A percentile compares a stretch with the other conserved stretches of the same genome.
These are phyloP conservation scores for Anguilla japonica DNA, from an alignment of 2,113 vertebrate species.

Conservation along the genomic window DNA sequence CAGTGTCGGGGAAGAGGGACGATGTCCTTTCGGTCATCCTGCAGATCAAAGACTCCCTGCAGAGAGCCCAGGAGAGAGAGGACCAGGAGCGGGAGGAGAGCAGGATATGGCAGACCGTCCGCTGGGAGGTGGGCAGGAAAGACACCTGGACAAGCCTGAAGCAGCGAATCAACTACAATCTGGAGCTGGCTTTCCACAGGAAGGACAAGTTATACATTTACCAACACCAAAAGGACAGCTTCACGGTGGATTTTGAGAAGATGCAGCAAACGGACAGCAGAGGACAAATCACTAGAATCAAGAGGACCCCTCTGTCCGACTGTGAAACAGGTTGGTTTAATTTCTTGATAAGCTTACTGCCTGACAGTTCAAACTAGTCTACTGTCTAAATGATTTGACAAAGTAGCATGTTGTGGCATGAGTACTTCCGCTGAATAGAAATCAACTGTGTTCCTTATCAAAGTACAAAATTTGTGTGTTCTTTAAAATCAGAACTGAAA, in stretches of 20 bases:
- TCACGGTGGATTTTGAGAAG: constrained; percentile 41
- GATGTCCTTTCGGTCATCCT: constrained; percentile 42
- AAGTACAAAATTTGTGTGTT: too few species aligned
- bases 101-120: constrained; percentile 41
- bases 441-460: too few species aligned
- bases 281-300: constrained; percentile 33
- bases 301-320: constrained; percentile 41
- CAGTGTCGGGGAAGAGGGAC: constrained; percentile 47
- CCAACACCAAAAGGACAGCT: constrained; percentile 28
- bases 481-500: too few species aligned
- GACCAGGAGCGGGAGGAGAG: constrained; percentile 37
- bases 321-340: constrained; percentile 44
- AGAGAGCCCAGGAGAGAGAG: constrained; percentile 34
- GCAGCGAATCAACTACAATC: constrained; percentile 38
- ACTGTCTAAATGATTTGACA: too few species aligned
- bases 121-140: constrained; percentile 43
- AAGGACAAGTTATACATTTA: constrained; percentile 35
- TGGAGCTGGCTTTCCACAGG: constrained; percentile 45
- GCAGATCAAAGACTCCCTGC: constrained; percentile 42
- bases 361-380: background rate
- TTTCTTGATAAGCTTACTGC: background rate
- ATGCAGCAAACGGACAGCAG: constrained; percentile 41
- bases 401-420: too few species aligned
- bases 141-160: constrained; percentile 34
- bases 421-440: too few species aligned